A percentile compares a stretch with the other conserved stretches of the same genome.
These are phyloP conservation scores for Tetramorium bicarinatum DNA, from an alignment of 2,888 invertebrate species.

Conservation along the genomic window DNA sequence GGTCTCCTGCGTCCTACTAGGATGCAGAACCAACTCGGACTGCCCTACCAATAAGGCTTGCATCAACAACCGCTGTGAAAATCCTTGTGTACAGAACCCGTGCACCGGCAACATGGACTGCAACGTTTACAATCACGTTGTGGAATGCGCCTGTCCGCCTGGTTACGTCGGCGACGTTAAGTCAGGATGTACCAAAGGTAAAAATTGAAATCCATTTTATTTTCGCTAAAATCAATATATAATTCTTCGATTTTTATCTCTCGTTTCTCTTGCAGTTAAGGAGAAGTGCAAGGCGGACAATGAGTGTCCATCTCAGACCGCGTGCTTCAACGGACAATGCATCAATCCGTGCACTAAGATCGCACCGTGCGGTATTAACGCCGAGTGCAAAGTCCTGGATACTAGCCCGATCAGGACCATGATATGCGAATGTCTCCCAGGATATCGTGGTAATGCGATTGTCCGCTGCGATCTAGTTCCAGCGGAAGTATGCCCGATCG, in stretches of 20 bases:
- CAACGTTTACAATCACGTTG: constrained; percentile 91
- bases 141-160: constrained; percentile 94
- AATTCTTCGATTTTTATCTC: background rate
- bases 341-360: constrained; percentile 94
- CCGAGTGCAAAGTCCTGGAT: constrained; percentile 92
- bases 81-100: constrained; percentile 91
- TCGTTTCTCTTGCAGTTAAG: constrained; percentile 46
- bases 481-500: constrained; percentile 89
- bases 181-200: constrained; percentile 89
- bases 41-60: constrained; percentile 94
- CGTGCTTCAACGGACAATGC: constrained; percentile 94
- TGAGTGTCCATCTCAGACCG: constrained; percentile 94
- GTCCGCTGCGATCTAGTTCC: constrained; percentile 91
- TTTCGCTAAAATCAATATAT: background rate
- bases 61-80: constrained; percentile 92
- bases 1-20: constrained; percentile 92
- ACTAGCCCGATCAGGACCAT: constrained; percentile 95
- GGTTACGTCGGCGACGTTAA: constrained; percentile 90
- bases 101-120: constrained; percentile 93
- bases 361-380: constrained; percentile 93
- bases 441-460: constrained; percentile 95
- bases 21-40: constrained; percentile 93
- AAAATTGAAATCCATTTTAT: background rate
- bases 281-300: constrained; percentile 91
- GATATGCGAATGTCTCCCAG: constrained; percentile 95